These are phyloP conservation scores for Leptothorax acervorum DNA, from an alignment of 2,888 invertebrate species.

Conservation along the genomic window DNA sequence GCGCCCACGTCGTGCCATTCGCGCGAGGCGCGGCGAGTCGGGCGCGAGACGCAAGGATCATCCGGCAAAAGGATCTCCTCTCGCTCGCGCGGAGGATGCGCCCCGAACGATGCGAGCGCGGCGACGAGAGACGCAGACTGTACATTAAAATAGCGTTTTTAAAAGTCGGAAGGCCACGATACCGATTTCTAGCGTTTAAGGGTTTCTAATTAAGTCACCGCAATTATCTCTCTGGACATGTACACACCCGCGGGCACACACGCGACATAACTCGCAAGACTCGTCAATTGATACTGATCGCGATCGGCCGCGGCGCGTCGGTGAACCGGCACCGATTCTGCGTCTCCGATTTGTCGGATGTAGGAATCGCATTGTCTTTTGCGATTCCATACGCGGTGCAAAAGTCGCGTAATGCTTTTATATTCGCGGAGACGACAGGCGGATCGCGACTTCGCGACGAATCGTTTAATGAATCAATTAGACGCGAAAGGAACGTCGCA, in stretches of 20 bases:
- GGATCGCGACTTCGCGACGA: neutral
- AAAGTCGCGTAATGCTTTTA: neutral
- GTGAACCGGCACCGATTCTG: constrained; percentile 16
- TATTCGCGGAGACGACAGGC: neutral
- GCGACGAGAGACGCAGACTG: constrained; percentile 37
- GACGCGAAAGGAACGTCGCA: neutral
- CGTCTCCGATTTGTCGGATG: neutral
- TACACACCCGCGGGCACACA: neutral
- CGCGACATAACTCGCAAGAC: neutral
- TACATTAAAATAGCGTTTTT: constrained; percentile 40
- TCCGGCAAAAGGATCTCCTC: no score
- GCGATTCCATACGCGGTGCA: neutral
- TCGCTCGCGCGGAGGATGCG: neutral
- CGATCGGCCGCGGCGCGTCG: constrained; percentile 13
- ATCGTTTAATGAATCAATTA: constrained; percentile 7
- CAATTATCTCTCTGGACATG: constrained; percentile 27
- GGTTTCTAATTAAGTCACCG: constrained; percentile 25
- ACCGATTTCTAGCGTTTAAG: constrained; percentile 54
- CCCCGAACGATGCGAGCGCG: no score
- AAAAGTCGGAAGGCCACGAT: constrained; percentile 29
- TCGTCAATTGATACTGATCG: constrained; percentile 45
- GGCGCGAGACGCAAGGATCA: no score
- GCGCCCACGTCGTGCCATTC: constrained; percentile 29
- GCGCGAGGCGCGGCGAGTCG: neutral
- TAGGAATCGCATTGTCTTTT: neutral